Evolutionary conservation across 1,140 invertebrate species (phyloP).

Genomic region (Halesus radiatus): DNA sequence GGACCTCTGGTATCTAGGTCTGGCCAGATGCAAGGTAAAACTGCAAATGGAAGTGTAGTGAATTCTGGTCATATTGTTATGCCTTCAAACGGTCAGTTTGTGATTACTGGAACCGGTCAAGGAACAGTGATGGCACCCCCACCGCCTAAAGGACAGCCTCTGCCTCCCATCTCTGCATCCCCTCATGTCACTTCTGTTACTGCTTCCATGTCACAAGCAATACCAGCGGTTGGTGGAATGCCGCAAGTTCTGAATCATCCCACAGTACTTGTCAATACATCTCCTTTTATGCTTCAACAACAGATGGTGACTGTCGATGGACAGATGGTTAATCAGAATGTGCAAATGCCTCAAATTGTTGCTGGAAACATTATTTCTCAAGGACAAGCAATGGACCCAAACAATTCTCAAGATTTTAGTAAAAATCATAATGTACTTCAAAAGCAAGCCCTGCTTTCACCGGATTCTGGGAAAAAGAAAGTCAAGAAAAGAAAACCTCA

Average conservation of each 20-base stretch:
- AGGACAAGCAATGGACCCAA: constrained; percentile 66
- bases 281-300: constrained; percentile 84
- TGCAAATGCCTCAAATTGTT: constrained; percentile 77
- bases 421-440: constrained; percentile 69
- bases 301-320: constrained; percentile 80
- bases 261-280: constrained; percentile 85
- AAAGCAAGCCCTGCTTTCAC: constrained; percentile 75
- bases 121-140: constrained; percentile 76
- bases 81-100: constrained; percentile 81
- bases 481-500: constrained; percentile 82
- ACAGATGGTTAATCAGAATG: constrained; percentile 77
- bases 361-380: constrained; percentile 78
- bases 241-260: constrained; percentile 74
- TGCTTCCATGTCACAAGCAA: constrained; percentile 78
- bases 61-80: constrained; percentile 81
- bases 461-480: constrained; percentile 78
- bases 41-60: constrained; percentile 68
- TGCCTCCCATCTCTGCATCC: constrained; percentile 78
- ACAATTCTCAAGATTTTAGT: constrained; percentile 64
- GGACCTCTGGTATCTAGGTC: constrained; percentile 51
- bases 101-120: constrained; percentile 76
- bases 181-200: constrained; percentile 81
- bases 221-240: constrained; percentile 64
- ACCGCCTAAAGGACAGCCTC: constrained; percentile 73
- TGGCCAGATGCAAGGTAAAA: constrained; percentile 60